These are phyloP conservation scores for Phycodurus eques DNA, from an alignment of 2,113 vertebrate species.

Conservation along the genomic window DNA sequence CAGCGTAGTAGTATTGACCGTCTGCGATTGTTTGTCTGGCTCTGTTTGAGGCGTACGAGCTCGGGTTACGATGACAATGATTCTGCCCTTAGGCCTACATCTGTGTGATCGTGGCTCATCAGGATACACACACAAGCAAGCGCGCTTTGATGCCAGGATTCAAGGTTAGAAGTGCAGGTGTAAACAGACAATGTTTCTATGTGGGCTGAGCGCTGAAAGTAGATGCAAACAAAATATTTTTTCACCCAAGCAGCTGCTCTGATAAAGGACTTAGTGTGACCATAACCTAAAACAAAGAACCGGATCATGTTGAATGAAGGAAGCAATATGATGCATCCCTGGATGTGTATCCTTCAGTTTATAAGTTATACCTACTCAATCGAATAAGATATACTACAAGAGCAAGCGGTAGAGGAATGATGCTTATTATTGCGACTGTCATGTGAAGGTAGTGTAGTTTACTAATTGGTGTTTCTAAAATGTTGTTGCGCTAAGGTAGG, in stretches of 20 bases:
- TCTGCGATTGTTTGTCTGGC: background rate
- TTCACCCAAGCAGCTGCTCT: slow-evolving; percentile 11
- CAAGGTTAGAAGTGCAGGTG: slow-evolving; percentile 47
- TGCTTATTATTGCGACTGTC: too few species aligned
- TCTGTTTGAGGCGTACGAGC: slow-evolving; percentile 5
- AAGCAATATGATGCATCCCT: slow-evolving; percentile 1
- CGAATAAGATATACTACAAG: background rate
- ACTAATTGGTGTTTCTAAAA: too few species aligned
- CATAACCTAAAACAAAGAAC: background rate
- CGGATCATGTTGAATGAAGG: background rate
- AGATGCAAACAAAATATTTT: slow-evolving; percentile 28
- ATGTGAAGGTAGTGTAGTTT: background rate
- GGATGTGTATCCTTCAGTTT: too few species aligned
- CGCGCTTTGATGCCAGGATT: slow-evolving; percentile 20
- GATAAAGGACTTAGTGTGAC: slow-evolving; percentile 1
- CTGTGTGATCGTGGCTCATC: slow-evolving; percentile 39
- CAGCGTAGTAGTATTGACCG: background rate
- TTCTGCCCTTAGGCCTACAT: slow-evolving; percentile 36
- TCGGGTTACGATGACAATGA: slow-evolving; percentile 13
- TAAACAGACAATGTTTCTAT: slow-evolving; percentile 17
- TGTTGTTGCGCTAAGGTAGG: too few species aligned
- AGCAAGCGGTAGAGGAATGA: too few species aligned
- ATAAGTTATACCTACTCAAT: too few species aligned
- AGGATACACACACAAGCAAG: background rate
- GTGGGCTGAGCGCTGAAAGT: slow-evolving; percentile 26